Conservation (phyloP, 2,888 invertebrate genomes). For the Spisula subtruncata region DNA sequence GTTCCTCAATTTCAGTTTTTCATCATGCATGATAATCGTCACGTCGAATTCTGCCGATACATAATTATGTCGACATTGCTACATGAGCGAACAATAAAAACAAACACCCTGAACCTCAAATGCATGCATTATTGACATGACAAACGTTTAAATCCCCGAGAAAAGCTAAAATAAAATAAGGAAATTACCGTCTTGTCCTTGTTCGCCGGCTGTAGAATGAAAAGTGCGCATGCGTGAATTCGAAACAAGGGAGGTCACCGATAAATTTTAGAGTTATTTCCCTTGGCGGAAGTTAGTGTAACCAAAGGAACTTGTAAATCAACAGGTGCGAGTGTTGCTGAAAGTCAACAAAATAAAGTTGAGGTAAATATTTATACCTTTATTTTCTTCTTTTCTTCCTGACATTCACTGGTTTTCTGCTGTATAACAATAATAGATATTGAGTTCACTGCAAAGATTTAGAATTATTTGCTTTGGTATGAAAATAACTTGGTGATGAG, state of each 20-base stretch:
- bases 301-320: conserved; percentile 37
- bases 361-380: background rate
- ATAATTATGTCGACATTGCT: background rate
- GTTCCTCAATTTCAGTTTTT: background rate
- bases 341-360: conserved; percentile 29
- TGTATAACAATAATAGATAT: background rate
- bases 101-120: background rate
- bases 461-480: background rate
- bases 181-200: background rate
- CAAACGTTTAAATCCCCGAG: background rate
- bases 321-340: conserved; percentile 42
- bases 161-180: background rate
- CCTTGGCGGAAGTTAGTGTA: conserved; percentile 47
- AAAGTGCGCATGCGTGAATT: background rate
- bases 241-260: background rate
- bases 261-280: background rate
- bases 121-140: background rate
- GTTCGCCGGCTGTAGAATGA: background rate
- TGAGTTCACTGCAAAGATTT: background rate
- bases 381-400: background rate
- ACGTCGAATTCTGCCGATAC: background rate
- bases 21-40: background rate
- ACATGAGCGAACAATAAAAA: background rate
- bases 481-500: no score
- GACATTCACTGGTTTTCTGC: background rate